Evolutionary conservation across 2,888 invertebrate genomes (phyloP), one percentile per base, ranked within the genome.

Genomic region (Habroteleia sp.): DNA sequence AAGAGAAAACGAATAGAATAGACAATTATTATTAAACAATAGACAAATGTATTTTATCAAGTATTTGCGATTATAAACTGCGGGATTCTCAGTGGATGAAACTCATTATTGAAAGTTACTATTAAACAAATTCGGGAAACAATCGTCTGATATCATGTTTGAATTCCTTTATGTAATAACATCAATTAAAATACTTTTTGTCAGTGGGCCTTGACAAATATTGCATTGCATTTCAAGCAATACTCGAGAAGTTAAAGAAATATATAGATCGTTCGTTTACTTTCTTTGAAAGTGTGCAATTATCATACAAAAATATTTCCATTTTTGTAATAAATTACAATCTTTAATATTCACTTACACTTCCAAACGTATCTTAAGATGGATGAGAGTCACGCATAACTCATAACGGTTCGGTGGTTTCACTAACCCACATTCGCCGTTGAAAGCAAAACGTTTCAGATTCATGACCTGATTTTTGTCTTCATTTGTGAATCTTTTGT

Each of bases 341-440:
- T 41, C 33, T 41, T 58, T 44, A 42, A 42, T 60, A 65, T 56
- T 76, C 78, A 78, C 79, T 79, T 79, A 74, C 77, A 77, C 77
- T 81, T 81, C 66, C 78, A 79, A 79, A 81, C 46, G 77, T 69
- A 63, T 76, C 37, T 66, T 25, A 60, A 80, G 79, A 81, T 50
- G 69, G 62, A 63, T 37, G 63, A 76, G 79, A 79, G 80, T 80
- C 79, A 80, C 76, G 81, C 80, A 78, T 79, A 79, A 77, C 76
- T 74, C 79, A 82, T 84, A 85, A 85, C 84, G 84, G 83, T 83
- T 77, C 77, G 81, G 74, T 84, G 82, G 84, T 88, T 88, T 88
- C 88, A 88, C 88, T 88, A 88, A 88, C 88, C 88, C 85, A 88
- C 86, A 88, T 88, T 83, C 71, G 75, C 77, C 82, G 85, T 84